Conservation (phyloP, 2,888 invertebrate genomes). For the Crossocerus cetratus region DNA sequence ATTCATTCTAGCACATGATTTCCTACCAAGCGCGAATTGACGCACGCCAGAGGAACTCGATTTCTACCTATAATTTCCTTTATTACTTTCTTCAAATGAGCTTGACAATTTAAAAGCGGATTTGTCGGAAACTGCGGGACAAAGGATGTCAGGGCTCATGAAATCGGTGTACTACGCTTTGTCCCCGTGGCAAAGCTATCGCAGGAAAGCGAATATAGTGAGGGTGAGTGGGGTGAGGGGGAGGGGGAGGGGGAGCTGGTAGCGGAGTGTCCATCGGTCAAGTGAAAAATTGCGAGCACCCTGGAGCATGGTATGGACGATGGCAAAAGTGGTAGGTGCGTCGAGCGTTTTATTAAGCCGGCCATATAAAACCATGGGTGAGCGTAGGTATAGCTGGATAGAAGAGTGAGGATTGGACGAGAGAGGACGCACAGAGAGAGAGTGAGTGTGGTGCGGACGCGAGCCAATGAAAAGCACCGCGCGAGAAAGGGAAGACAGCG, state of each 20-base stretch:
- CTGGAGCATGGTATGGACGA: conserved; percentile 2
- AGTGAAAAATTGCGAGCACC: conserved; percentile 2
- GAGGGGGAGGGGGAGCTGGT: not conserved
- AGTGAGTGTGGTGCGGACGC: conserved; percentile 16
- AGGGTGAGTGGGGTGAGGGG: not conserved
- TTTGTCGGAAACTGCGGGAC: too few relatives aligned
- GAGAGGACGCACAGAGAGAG: conserved; percentile 4
- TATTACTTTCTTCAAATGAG: too few relatives aligned
- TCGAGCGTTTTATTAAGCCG: conserved; percentile 54
- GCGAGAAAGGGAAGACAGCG: conserved; percentile 41
- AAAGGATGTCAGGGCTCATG: too few relatives aligned
- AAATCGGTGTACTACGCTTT: too few relatives aligned
- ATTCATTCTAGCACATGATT: too few relatives aligned
- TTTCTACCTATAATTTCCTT: too few relatives aligned
- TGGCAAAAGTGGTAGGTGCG: conserved; percentile 24
- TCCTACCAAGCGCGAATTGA: too few relatives aligned
- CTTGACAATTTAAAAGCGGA: too few relatives aligned
- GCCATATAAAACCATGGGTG: conserved; percentile 49
- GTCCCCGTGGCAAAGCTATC: not conserved
- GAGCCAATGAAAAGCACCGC: conserved; percentile 30
- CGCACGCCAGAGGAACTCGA: too few relatives aligned
- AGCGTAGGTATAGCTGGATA: not conserved
- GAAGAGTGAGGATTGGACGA: not conserved
- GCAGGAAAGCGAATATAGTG: not conserved
- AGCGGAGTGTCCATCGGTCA: not conserved